phyloP scores from a whole-genome alignment of 2,113 vertebrate genomes.

The Pteronura brasiliensis region DNA sequence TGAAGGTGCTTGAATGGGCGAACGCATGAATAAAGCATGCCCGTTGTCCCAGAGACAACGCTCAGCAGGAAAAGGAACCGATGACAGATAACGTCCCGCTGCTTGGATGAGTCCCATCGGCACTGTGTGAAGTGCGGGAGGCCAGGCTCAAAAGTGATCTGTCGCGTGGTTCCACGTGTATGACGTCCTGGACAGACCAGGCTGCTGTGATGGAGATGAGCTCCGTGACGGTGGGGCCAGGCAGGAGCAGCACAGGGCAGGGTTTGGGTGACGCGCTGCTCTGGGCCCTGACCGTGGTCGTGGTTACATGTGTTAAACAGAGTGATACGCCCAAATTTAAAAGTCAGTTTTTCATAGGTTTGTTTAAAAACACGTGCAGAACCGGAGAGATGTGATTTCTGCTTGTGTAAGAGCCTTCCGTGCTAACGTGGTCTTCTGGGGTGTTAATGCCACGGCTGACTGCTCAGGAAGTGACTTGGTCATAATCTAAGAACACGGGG shows the following conservation, averaged over 20 bases:
- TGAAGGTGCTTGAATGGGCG: too few relatives aligned
- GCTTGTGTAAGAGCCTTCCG: background rate
- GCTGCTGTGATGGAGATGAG: background rate
- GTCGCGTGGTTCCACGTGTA: rapidly evolving
- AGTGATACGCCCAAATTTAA: background rate
- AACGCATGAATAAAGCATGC: rapidly evolving
- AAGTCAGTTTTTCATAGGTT: background rate
- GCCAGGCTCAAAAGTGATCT: rapidly evolving
- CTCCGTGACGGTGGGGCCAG: rapidly evolving
- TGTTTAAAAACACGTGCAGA: background rate
- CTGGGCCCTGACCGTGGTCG: background rate
- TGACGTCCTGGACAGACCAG: background rate
- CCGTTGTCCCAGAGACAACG: rapidly evolving
- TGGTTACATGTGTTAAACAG: background rate
- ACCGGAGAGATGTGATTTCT: background rate
- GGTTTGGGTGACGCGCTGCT: rapidly evolving
- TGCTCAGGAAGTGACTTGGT: background rate
- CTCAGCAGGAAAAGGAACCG: background rate
- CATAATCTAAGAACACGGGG: background rate
- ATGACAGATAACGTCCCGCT: rapidly evolving
- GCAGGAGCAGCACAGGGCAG: rapidly evolving
- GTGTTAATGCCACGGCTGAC: background rate
- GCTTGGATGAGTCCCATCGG: too few relatives aligned
- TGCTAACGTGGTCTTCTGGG: background rate
- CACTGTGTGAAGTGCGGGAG: background rate